These are phyloP conservation scores for Triops cancriformis DNA, from an alignment of 1,140 invertebrate genomes.

Conservation along the genomic window DNA sequence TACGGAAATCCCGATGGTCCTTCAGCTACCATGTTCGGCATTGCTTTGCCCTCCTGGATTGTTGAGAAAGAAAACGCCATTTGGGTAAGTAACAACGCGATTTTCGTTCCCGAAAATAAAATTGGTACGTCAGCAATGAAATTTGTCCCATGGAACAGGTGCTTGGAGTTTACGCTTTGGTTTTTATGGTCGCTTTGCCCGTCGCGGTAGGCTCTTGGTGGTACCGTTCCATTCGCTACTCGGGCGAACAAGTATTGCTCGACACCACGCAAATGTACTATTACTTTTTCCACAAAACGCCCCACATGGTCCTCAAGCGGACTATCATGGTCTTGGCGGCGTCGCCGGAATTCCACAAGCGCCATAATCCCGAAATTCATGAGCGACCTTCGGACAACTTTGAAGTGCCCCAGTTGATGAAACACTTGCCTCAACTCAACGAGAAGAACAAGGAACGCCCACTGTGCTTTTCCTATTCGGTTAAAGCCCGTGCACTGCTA, in stretches of 20 bases:
- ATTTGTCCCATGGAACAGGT: not conserved
- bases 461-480: constrained; percentile 86
- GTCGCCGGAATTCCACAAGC: constrained; percentile 90
- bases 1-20: constrained; percentile 99
- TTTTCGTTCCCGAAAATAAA: constrained; percentile 27
- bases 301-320: constrained; percentile 86
- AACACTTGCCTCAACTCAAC: constrained; percentile 75
- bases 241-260: constrained; percentile 87
- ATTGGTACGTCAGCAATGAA: not conserved
- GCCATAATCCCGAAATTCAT: constrained; percentile 87
- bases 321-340: constrained; percentile 93
- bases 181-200: constrained; percentile 96
- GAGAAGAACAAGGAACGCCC: constrained; percentile 95
- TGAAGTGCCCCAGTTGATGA: constrained; percentile 89
- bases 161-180: constrained; percentile 84
- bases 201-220: constrained; percentile 95
- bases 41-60: constrained; percentile 98
- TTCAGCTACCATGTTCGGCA: constrained; percentile 96
- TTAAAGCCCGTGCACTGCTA: constrained; percentile 88
- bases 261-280: constrained; percentile 94
- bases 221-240: constrained; percentile 95
- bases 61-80: constrained; percentile 99
- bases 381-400: constrained; percentile 89
- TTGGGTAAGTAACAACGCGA: constrained; percentile 57
- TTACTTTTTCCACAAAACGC: constrained; percentile 90